Evolutionary conservation across 2,797 vertebrate species (phyloP).

Genomic region (Leuciscus waleckii): DNA sequence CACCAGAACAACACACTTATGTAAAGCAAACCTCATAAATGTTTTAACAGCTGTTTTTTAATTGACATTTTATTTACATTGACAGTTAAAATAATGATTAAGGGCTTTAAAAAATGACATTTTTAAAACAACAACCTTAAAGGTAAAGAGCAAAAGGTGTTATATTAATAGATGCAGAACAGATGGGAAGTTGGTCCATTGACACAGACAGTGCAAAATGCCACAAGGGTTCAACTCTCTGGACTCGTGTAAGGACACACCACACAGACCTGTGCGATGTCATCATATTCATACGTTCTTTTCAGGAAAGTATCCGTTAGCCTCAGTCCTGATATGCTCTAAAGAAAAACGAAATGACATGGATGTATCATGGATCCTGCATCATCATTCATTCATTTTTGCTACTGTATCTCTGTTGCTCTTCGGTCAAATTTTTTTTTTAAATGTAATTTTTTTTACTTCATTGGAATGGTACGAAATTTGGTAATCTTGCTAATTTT

Average conservation of each 20-base stretch:
- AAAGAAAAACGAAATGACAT: slow-evolving; percentile 43
- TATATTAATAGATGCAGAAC: slow-evolving; percentile 60
- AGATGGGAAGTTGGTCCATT: slow-evolving; percentile 76
- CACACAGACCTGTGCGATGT: slow-evolving; percentile 97
- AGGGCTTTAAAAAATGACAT: slow-evolving; percentile 71
- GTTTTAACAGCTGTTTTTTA: slow-evolving; percentile 22
- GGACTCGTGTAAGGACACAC: slow-evolving; percentile 86
- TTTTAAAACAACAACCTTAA: slow-evolving; percentile 70
- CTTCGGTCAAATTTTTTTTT: too few relatives aligned
- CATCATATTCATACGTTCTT: slow-evolving; percentile 97
- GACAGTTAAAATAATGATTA: slow-evolving; percentile 74
- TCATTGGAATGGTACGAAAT: too few relatives aligned
- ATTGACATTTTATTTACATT: slow-evolving; percentile 73
- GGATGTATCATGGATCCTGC: background rate
- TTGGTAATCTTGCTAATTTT: too few relatives aligned
- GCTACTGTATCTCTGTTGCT: background rate
- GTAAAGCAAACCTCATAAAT: background rate
- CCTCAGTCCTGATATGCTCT: slow-evolving; percentile 96
- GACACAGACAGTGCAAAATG: slow-evolving; percentile 55
- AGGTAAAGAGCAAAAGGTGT: slow-evolving; percentile 62
- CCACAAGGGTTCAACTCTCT: slow-evolving; percentile 76
- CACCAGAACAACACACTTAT: background rate
- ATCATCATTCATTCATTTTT: background rate
- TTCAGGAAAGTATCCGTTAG: slow-evolving; percentile 97
- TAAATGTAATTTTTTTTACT: too few relatives aligned